phyloP scores from a whole-genome alignment of 2,888 invertebrate species.

The Microdon myrmicae region DNA sequence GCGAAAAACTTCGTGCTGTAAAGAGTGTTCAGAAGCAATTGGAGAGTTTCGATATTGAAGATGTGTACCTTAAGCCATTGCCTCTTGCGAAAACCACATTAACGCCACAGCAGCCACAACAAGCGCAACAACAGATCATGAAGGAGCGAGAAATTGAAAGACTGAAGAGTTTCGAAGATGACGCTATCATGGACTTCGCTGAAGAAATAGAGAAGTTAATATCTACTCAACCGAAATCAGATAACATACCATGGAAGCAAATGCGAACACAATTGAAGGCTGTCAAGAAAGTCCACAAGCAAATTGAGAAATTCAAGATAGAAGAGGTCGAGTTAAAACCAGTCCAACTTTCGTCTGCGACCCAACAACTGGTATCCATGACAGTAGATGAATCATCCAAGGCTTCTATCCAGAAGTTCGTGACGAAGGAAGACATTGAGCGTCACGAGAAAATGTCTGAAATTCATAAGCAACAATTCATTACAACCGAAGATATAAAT shows the following conservation, averaged over 20 bases:
- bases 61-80: constrained; percentile 62
- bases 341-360: constrained; percentile 65
- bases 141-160: constrained; percentile 64
- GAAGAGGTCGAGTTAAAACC: constrained; percentile 67
- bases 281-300: constrained; percentile 65
- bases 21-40: constrained; percentile 65
- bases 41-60: constrained; percentile 65
- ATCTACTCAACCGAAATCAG: constrained; percentile 60
- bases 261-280: constrained; percentile 65
- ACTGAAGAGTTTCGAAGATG: constrained; percentile 64
- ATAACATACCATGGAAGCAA: constrained; percentile 64
- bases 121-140: constrained; percentile 64
- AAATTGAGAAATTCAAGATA: constrained; percentile 65
- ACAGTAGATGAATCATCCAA: constrained; percentile 67
- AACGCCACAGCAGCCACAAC: constrained; percentile 56
- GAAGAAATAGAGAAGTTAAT: constrained; percentile 64
- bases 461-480: constrained; percentile 59
- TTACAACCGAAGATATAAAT: constrained; percentile 62
- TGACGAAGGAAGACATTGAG: constrained; percentile 61
- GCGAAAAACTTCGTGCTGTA: constrained; percentile 62
- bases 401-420: constrained; percentile 59
- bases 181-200: constrained; percentile 65
- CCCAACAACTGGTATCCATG: constrained; percentile 71
- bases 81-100: constrained; percentile 41
- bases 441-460: constrained; percentile 58